These are phyloP conservation scores for Brachionus sp. DNA, from an alignment of 1,140 invertebrate species.

Conservation along the genomic window DNA sequence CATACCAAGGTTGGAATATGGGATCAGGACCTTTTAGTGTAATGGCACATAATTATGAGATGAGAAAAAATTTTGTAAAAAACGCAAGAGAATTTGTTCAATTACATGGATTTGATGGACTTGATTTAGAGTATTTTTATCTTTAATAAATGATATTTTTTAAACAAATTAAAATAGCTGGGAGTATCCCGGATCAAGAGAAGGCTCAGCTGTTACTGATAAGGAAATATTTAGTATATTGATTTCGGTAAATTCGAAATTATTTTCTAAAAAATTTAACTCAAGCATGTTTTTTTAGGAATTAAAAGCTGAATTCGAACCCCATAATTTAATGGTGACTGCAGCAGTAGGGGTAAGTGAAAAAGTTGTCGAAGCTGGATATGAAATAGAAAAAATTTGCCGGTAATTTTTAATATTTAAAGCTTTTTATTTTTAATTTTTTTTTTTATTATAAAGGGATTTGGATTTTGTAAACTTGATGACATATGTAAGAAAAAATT, in stretches of 20 bases:
- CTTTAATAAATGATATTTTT: no score
- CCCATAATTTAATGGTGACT: constrained; percentile 74
- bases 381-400: constrained; percentile 78
- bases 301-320: constrained; percentile 79
- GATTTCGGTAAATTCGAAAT: constrained; percentile 46
- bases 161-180: constrained; percentile 63
- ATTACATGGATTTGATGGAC: constrained; percentile 86
- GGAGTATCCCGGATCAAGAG: constrained; percentile 87
- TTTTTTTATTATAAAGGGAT: constrained; percentile 63
- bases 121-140: constrained; percentile 71
- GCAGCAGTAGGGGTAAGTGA: constrained; percentile 81
- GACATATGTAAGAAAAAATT: constrained; percentile 64
- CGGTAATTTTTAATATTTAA: constrained; percentile 62
- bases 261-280: constrained; percentile 70
- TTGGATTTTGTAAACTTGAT: constrained; percentile 88
- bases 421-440: constrained; percentile 57
- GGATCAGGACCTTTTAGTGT: constrained; percentile 10
- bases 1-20: constrained; percentile 52
- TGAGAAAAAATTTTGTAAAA: constrained; percentile 48
- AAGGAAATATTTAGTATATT: constrained; percentile 67
- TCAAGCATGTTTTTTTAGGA: constrained; percentile 79
- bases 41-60: neutral
- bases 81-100: constrained; percentile 76
- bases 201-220: constrained; percentile 57
- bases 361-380: constrained; percentile 86